phyloP scores from a whole-genome alignment of 2,797 vertebrate species.

The Decapterus maruadsi region DNA sequence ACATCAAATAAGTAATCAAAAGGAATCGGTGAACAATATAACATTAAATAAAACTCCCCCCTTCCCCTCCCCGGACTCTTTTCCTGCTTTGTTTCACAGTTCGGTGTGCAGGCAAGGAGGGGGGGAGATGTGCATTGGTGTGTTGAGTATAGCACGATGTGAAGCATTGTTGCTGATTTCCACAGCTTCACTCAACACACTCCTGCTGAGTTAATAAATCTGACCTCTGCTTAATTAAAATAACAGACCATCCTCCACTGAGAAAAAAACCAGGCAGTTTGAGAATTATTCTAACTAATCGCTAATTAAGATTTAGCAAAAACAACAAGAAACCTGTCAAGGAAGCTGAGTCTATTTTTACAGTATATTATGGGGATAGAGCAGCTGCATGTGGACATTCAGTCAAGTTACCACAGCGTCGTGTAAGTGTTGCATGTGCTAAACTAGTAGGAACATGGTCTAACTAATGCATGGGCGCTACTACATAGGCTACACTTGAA shows the following conservation, averaged over 20 bases:
- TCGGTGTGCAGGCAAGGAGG: constrained; percentile 27
- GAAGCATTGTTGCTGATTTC: constrained; percentile 73
- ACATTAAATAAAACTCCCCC: constrained; percentile 51
- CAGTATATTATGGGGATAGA: constrained; percentile 41
- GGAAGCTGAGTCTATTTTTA: constrained; percentile 80
- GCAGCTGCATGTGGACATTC: constrained; percentile 48
- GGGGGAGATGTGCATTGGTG: constrained; percentile 48
- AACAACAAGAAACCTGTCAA: constrained; percentile 80
- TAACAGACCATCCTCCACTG: constrained; percentile 83
- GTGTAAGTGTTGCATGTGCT: constrained; percentile 26
- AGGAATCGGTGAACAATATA: constrained; percentile 59
- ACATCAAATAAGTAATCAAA: constrained; percentile 63
- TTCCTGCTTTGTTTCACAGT: constrained; percentile 41
- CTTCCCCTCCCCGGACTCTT: constrained; percentile 22
- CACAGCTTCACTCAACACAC: constrained; percentile 75
- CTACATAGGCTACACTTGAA: constrained; percentile 19
- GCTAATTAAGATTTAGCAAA: constrained; percentile 84
- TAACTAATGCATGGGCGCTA: constrained; percentile 23
- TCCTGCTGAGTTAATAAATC: constrained; percentile 87
- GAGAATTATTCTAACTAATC: constrained; percentile 86
- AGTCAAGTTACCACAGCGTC: constrained; percentile 8
- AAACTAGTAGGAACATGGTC: constrained; percentile 45
- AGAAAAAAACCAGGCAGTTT: constrained; percentile 73
- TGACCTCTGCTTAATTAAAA: constrained; percentile 90
- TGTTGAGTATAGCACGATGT: constrained; percentile 58